Base-by-base conservation (phyloP, 2,797 vertebrate species). In the Alauda arvensis region DNA sequence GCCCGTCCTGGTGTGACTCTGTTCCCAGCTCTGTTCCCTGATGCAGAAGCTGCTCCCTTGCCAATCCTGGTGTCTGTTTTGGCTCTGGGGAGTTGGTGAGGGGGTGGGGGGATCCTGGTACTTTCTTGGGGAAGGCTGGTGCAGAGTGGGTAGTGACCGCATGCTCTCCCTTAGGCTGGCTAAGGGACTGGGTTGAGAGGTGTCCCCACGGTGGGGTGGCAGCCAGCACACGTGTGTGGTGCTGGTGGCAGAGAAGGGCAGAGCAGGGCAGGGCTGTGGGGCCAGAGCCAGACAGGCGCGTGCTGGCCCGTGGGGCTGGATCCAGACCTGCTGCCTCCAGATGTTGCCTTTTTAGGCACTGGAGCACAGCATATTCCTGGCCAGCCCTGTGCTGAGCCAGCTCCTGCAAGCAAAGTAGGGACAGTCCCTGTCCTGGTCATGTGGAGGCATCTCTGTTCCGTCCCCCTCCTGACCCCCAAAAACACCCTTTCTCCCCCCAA, bases 301-400 rank as follows among this genome's bases (percentile, higher is more conserved):
- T 29, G 4, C 33, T 82, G 81, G 90, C 71, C 90, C 3, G 8
- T 3, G 9, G 74, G 84, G 89, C 67, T 2, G 3, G 59, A 69
- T 90, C 89, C 85, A 85, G 88, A 80, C 86, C 62, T 3, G 82
- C 66, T 76, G 88, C 79, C 40, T 61, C 78, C 85, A 82, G 83
- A 91, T 28, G 88, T 96, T 96, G 94, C 95, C 95, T 95, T 96
- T 96, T 96, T 96, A 95, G 95, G 95, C 83, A 34, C 90, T 95
- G 87, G 91, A 95, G 76, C 82, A 53, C 84, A 51, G 77, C 77
- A 26, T 24, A 71, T 77, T 75, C 56, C 70, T 80, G 56, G 88
- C 56, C 21, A 0, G 87, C 83, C 60, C 34, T 0, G 42, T 80
- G 91, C 81, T 0, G 20, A 94, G 78, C 53, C 79, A 68, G 74